phyloP scores from a whole-genome alignment of 1,140 invertebrate genomes.

The Drosophila melanogaster region DNA sequence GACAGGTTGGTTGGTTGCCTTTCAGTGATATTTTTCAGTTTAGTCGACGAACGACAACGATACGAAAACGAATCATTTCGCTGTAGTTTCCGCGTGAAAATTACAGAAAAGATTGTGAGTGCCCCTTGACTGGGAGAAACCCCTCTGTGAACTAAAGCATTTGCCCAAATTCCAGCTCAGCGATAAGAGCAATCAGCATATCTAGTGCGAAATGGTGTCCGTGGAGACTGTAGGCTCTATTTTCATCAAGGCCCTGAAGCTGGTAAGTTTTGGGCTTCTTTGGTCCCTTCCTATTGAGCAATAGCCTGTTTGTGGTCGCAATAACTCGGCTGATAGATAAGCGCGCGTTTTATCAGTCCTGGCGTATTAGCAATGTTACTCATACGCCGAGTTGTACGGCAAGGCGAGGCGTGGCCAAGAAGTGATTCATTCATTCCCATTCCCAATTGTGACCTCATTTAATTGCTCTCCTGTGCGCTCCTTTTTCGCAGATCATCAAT shows the following conservation, averaged over 20 bases:
- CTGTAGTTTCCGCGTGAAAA: slow-evolving; percentile 42
- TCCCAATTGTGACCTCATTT: slow-evolving; percentile 38
- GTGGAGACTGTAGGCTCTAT: slow-evolving; percentile 91
- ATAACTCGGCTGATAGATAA: slow-evolving; percentile 62
- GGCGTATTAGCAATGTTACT: slow-evolving; percentile 65
- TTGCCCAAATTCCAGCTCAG: slow-evolving; percentile 17
- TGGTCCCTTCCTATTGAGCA: slow-evolving; percentile 32
- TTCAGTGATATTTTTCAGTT: slow-evolving; percentile 50
- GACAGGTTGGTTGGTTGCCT: slow-evolving; percentile 19
- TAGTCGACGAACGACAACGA: slow-evolving; percentile 71
- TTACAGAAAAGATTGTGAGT: slow-evolving; percentile 52
- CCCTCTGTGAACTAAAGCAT: neutral
- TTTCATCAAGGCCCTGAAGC: slow-evolving; percentile 91
- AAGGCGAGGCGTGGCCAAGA: slow-evolving; percentile 41
- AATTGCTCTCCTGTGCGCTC: slow-evolving; percentile 21
- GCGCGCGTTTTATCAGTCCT: slow-evolving; percentile 55
- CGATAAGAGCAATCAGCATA: slow-evolving; percentile 10
- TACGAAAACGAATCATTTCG: slow-evolving; percentile 61
- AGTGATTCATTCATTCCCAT: slow-evolving; percentile 32
- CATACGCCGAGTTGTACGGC: slow-evolving; percentile 50
- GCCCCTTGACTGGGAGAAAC: slow-evolving; percentile 4
- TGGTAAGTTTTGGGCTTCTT: slow-evolving; percentile 86
- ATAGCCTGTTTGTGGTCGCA: slow-evolving; percentile 28
- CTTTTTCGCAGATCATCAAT: slow-evolving; percentile 88
- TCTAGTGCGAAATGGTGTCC: slow-evolving; percentile 88